These are phyloP conservation scores for Pangasius sanitwongsei DNA, from an alignment of 2,797 vertebrate genomes.

Conservation along the genomic window DNA sequence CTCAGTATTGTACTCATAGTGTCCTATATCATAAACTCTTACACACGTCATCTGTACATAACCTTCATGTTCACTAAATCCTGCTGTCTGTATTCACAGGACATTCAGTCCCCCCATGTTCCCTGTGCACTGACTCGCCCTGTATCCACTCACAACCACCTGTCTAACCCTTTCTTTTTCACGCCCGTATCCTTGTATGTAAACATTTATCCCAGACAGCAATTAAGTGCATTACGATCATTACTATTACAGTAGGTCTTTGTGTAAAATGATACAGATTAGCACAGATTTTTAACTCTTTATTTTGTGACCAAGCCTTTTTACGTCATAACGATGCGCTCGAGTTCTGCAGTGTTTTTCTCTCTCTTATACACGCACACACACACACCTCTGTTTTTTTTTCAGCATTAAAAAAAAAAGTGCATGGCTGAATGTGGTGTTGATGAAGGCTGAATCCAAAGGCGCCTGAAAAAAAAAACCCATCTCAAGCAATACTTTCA, in stretches of 20 bases:
- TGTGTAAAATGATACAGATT: background rate
- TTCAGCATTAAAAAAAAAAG: background rate
- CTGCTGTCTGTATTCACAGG: background rate
- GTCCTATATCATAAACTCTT: background rate
- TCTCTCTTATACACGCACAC: background rate
- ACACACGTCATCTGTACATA: slow-evolving; percentile 62
- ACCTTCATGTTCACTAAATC: slow-evolving; percentile 55
- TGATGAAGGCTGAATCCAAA: slow-evolving; percentile 37
- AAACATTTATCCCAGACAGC: slow-evolving; percentile 68
- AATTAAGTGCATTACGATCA: slow-evolving; percentile 75
- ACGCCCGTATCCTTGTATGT: slow-evolving; percentile 68
- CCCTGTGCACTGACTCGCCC: background rate
- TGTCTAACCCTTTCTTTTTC: slow-evolving; percentile 11
- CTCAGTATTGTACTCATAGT: slow-evolving; percentile 48
- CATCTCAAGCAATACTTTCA: slow-evolving; percentile 58
- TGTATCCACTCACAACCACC: too few species aligned
- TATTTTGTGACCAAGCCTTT: slow-evolving; percentile 38
- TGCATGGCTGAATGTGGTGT: slow-evolving; percentile 37
- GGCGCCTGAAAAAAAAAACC: background rate
- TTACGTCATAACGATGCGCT: slow-evolving; percentile 7
- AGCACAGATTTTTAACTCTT: background rate
- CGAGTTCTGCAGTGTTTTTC: slow-evolving; percentile 33
- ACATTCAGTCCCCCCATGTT: slow-evolving; percentile 48
- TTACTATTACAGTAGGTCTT: slow-evolving; percentile 33
- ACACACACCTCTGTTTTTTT: background rate